Percentiles rank a stretch among this genome's conserved stretches.
phyloP scores from a whole-genome alignment of 2,113 vertebrate species.

The Platycercus adscitus region DNA sequence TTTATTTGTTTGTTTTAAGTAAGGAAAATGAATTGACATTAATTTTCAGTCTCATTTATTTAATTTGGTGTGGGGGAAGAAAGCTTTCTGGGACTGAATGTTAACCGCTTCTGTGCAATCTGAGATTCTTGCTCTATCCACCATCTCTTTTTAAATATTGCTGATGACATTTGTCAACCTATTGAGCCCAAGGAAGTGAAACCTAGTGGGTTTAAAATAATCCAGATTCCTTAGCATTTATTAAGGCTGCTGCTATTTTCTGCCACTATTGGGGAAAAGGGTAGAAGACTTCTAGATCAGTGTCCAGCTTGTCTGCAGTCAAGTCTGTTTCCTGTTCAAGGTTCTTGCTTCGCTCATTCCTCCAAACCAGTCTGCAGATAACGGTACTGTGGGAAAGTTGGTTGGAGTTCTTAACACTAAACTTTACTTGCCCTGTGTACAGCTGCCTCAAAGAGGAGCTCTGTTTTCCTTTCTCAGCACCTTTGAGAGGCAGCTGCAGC shows the following conservation, averaged over 20 bases:
- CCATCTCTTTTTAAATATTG: background rate
- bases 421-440: background rate
- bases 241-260: background rate
- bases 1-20: background rate
- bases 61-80: background rate
- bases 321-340: background rate
- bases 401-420: background rate
- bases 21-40: background rate
- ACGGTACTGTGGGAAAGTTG: background rate
- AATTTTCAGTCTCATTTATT: background rate
- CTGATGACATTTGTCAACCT: background rate
- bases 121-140: background rate
- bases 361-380: background rate
- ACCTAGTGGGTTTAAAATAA: background rate
- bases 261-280: background rate
- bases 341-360: background rate
- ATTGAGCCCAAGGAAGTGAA: background rate
- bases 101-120: background rate
- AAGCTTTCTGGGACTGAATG: background rate
- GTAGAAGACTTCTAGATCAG: background rate
- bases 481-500: background rate
- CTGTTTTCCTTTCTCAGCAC: background rate
- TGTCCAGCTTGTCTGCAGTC: background rate
- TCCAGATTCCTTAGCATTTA: background rate
- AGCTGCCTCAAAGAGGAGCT: background rate